phyloP scores from a whole-genome alignment of 2,888 invertebrate species.

The Zele albiditarsus region DNA sequence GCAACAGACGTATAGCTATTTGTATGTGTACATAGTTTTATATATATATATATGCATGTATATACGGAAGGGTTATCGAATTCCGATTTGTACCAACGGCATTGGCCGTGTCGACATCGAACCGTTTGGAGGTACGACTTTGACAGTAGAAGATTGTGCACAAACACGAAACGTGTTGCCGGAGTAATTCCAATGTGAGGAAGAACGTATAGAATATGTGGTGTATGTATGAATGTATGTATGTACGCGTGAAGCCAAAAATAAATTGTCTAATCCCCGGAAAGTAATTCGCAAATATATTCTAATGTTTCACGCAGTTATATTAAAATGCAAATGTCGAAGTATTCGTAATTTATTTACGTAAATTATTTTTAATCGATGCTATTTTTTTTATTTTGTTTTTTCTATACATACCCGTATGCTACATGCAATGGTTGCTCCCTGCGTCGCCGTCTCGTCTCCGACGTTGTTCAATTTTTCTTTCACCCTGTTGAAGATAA shows the following conservation, averaged over 20 bases:
- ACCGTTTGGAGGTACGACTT: not conserved
- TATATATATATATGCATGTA: not conserved
- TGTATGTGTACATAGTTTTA: not conserved
- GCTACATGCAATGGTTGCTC: constrained; percentile 57
- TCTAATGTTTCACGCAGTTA: not conserved
- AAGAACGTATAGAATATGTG: not conserved
- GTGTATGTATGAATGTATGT: not conserved
- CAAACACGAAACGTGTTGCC: not conserved
- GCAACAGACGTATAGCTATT: constrained; percentile 9
- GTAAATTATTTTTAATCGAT: constrained; percentile 10
- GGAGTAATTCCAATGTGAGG: not conserved
- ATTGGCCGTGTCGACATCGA: constrained; percentile 6
- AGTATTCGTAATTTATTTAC: not conserved
- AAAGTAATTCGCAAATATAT: not conserved
- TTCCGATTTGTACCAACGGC: constrained; percentile 17
- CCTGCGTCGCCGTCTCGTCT: constrained; percentile 50
- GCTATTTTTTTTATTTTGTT: constrained; percentile 12
- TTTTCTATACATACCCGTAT: constrained; percentile 51
- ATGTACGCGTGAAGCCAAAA: not conserved
- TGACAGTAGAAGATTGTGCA: constrained; percentile 9
- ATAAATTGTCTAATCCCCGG: not conserved
- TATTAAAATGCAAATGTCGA: not conserved
- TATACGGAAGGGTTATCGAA: constrained; percentile 14
- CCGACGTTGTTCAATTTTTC: constrained; percentile 44
- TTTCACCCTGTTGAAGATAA: constrained; percentile 45